Evolutionary conservation across 2,888 invertebrate genomes (phyloP).

Genomic region (Nysson spinosus): DNA sequence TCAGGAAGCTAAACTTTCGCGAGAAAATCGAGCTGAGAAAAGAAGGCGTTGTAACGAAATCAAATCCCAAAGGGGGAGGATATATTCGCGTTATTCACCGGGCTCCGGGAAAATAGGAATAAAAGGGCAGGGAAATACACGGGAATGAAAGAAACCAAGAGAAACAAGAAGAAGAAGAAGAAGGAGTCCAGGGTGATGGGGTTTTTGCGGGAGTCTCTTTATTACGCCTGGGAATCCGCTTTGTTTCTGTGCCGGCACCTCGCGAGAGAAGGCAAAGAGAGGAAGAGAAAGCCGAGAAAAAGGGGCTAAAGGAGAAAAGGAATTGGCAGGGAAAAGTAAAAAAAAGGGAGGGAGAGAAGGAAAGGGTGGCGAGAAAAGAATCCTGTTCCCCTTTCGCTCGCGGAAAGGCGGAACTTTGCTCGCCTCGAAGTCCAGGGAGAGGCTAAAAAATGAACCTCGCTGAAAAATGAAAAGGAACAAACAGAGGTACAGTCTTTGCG

Average conservation of each 20-base stretch:
- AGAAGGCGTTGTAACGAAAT: too few species aligned
- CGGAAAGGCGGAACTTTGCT: not conserved
- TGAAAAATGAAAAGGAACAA: slow-evolving; percentile 35
- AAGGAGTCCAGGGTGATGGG: slow-evolving; percentile 34
- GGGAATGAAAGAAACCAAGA: not conserved
- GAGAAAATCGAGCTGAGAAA: too few species aligned
- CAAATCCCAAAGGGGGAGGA: too few species aligned
- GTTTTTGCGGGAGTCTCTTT: slow-evolving; percentile 69
- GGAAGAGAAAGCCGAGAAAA: slow-evolving; percentile 24
- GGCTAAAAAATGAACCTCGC: slow-evolving; percentile 32
- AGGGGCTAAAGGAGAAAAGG: slow-evolving; percentile 13
- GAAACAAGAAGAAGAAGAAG: not conserved
- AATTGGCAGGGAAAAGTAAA: slow-evolving; percentile 13
- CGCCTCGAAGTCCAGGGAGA: slow-evolving; percentile 13
- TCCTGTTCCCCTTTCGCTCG: slow-evolving; percentile 17
- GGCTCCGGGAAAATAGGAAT: too few species aligned
- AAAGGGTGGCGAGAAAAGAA: slow-evolving; percentile 41
- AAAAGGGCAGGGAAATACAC: not conserved
- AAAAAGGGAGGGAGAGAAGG: slow-evolving; percentile 29
- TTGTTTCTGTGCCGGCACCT: slow-evolving; percentile 69
- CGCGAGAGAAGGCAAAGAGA: slow-evolving; percentile 33
- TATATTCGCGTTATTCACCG: too few species aligned
- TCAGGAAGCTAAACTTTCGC: too few species aligned
- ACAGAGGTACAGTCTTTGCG: too few species aligned
- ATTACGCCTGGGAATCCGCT: slow-evolving; percentile 73